Conservation (phyloP, 64 coral and sea anemone genomes). For the Actinia equina region DNA sequence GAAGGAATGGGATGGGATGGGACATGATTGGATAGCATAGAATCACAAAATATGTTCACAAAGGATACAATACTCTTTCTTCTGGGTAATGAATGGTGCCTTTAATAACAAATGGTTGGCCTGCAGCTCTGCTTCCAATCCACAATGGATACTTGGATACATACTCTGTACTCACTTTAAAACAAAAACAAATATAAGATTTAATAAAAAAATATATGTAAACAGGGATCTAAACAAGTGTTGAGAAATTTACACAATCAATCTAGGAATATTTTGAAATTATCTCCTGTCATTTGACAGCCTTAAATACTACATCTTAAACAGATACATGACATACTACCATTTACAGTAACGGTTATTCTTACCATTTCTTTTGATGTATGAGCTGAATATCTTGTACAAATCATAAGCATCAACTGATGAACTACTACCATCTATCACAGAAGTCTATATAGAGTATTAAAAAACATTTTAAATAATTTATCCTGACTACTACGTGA, state of each 20-base stretch:
- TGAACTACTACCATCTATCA: constrained; percentile 81
- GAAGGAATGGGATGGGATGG: no score
- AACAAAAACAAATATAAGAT: neutral
- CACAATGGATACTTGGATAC: constrained; percentile 79
- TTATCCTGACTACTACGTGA: no score
- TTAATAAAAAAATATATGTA: no score
- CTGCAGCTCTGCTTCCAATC: constrained; percentile 70
- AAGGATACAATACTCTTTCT: constrained; percentile 95
- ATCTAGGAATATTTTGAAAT: no score
- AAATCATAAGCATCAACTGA: constrained; percentile 83
- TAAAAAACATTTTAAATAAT: neutral
- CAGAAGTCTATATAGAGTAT: constrained; percentile 40
- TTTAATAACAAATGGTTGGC: constrained; percentile 73
- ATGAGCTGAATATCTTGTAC: constrained; percentile 62
- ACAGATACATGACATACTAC: neutral
- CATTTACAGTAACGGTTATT: neutral
- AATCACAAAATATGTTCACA: neutral
- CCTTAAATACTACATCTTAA: neutral
- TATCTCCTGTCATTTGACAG: neutral
- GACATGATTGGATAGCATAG: no score
- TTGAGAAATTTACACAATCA: no score
- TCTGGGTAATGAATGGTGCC: constrained; percentile 93
- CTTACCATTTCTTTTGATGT: constrained; percentile 91
- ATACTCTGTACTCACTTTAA: constrained; percentile 90
- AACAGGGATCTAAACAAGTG: no score